A percentile compares a stretch with the other conserved stretches of the same genome.
phyloP scores from a whole-genome alignment of 2,888 invertebrate species.

The Drosophila anomalata region DNA sequence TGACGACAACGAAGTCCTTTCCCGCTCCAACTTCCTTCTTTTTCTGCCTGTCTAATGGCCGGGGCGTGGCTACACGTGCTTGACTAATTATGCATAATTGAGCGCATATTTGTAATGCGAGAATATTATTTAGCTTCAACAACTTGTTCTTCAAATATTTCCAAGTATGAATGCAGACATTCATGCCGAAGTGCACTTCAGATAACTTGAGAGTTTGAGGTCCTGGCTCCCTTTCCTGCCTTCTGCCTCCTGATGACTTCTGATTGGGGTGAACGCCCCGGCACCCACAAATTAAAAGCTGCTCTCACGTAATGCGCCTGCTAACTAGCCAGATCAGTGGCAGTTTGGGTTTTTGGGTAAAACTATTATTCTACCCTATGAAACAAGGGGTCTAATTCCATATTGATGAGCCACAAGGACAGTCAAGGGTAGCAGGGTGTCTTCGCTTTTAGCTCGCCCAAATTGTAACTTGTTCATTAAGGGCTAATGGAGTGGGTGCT shows the following conservation, averaged over 20 bases:
- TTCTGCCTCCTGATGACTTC: background rate
- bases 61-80: constrained; percentile 73
- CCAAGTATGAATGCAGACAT: constrained; percentile 39
- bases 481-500: constrained; percentile 45
- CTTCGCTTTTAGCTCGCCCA: constrained; percentile 7
- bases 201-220: constrained; percentile 27
- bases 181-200: constrained; percentile 46
- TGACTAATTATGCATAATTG: constrained; percentile 76
- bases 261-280: constrained; percentile 31
- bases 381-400: constrained; percentile 21
- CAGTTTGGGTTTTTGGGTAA: constrained; percentile 11
- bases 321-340: constrained; percentile 32
- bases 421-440: constrained; percentile 3
- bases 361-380: constrained; percentile 33
- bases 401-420: constrained; percentile 23
- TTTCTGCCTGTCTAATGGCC: constrained; percentile 52
- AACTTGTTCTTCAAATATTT: constrained; percentile 34
- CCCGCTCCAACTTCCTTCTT: background rate
- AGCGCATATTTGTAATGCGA: constrained; percentile 67
- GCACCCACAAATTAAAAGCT: constrained; percentile 32
- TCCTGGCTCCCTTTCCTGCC: background rate
- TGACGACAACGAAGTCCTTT: constrained; percentile 16
- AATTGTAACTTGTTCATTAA: constrained; percentile 63
- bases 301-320: constrained; percentile 46
- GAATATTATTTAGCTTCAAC: constrained; percentile 64